Conservation (phyloP, 2,113 vertebrate species). For the Galbula dea region DNA sequence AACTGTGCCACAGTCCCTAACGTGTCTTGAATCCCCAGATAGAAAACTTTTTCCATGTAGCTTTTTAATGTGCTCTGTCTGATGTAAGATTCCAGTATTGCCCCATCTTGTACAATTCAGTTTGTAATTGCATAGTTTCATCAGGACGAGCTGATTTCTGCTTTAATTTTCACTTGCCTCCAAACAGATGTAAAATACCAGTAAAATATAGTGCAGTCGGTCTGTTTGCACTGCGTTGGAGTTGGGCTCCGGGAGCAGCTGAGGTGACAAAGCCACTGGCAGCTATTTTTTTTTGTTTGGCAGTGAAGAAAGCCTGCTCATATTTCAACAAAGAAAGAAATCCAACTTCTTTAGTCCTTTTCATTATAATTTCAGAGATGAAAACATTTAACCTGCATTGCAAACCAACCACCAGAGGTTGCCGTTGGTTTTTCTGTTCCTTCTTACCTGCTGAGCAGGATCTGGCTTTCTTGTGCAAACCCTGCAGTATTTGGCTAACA, state of each 20-base stretch:
- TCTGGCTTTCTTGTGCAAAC: rapidly evolving
- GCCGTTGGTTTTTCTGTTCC: not conserved
- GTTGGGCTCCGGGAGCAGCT: not conserved
- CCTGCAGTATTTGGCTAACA: not conserved
- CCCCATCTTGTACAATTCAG: not conserved
- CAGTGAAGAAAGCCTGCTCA: not conserved
- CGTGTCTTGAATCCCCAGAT: not conserved
- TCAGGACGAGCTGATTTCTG: not conserved
- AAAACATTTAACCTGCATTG: not conserved
- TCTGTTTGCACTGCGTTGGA: not conserved
- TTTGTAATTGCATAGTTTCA: rapidly evolving
- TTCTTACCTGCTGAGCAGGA: not conserved
- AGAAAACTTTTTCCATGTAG: not conserved
- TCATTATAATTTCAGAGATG: not conserved
- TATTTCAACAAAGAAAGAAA: not conserved
- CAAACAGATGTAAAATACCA: rapidly evolving
- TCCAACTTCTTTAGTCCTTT: not conserved
- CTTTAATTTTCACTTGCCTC: not conserved
- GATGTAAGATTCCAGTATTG: not conserved
- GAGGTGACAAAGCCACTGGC: not conserved
- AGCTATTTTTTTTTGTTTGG: not conserved
- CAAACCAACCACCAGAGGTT: conserved; percentile 15
- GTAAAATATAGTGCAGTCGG: not conserved
- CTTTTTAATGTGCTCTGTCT: not conserved
- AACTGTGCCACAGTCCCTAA: not conserved